A percentile compares a stretch with the other conserved stretches of the same genome.
Evolutionary conservation across 2,113 vertebrate species (phyloP).

Genomic region (Coptodon rendalli): DNA sequence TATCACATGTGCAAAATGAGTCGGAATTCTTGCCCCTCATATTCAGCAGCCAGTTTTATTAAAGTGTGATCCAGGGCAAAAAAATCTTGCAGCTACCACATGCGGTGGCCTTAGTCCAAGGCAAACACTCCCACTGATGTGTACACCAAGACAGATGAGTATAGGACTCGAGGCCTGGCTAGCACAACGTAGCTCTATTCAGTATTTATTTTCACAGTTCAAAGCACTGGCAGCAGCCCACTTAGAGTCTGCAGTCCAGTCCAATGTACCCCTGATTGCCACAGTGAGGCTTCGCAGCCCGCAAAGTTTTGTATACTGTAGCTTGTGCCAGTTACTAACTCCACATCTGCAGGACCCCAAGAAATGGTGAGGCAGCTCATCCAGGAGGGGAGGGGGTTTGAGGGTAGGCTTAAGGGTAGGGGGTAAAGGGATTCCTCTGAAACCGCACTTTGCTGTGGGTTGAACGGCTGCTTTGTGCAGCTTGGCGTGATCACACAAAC

Average conservation of each 20-base stretch:
- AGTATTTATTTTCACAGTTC: constrained; percentile 91
- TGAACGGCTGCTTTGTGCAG: constrained; percentile 71
- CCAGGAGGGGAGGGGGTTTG: constrained; percentile 33
- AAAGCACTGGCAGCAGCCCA: constrained; percentile 82
- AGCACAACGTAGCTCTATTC: constrained; percentile 80
- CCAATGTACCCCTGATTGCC: constrained; percentile 71
- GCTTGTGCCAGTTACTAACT: constrained; percentile 72
- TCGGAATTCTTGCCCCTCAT: constrained; percentile 22
- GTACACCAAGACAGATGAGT: constrained; percentile 81
- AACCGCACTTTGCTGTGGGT: constrained; percentile 64
- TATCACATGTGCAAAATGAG: constrained; percentile 56
- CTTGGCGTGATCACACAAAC: constrained; percentile 75
- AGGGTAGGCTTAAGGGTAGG: constrained; percentile 34
- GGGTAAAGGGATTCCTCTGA: constrained; percentile 66
- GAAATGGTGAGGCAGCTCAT: constrained; percentile 22
- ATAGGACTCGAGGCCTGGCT: constrained; percentile 71
- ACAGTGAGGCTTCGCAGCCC: constrained; percentile 72
- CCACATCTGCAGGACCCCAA: constrained; percentile 54
- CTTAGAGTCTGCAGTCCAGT: constrained; percentile 77
- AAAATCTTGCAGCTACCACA: constrained; percentile 81
- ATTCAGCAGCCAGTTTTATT: constrained; percentile 53
- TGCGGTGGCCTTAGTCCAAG: constrained; percentile 86
- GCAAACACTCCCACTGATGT: constrained; percentile 83
- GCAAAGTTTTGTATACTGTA: constrained; percentile 56
- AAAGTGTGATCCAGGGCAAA: constrained; percentile 58